Conservation (phyloP, 2,797 vertebrate species). For the Rhinatrema bivittatum region DNA sequence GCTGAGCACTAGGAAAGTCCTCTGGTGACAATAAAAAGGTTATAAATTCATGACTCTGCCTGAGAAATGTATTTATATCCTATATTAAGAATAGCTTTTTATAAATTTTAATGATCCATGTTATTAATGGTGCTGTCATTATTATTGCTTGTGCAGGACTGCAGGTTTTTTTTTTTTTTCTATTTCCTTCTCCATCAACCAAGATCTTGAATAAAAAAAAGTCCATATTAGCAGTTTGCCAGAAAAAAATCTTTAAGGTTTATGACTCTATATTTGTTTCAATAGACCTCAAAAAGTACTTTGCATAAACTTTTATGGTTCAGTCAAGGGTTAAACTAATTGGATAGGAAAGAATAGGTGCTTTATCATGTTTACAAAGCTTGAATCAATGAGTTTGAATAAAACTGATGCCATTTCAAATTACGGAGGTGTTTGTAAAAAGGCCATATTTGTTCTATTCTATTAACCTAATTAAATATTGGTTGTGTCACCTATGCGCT, state of each 20-base stretch:
- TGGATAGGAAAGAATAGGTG: slow-evolving; percentile 48
- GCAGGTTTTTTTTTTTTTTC: slow-evolving; percentile 20
- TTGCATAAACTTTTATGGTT: slow-evolving; percentile 53
- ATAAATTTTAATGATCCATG: slow-evolving; percentile 85
- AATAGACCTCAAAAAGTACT: slow-evolving; percentile 31
- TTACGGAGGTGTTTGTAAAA: no score
- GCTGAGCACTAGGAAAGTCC: slow-evolving; percentile 52
- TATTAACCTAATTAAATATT: no score
- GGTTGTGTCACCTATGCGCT: no score
- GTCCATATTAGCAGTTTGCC: slow-evolving; percentile 47
- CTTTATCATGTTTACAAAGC: slow-evolving; percentile 43
- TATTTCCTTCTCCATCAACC: slow-evolving; percentile 48
- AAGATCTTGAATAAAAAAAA: slow-evolving; percentile 38
- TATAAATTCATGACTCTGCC: slow-evolving; percentile 75
- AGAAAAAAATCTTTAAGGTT: slow-evolving; percentile 40
- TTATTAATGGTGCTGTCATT: slow-evolving; percentile 78
- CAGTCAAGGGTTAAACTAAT: slow-evolving; percentile 42
- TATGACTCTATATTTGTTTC: slow-evolving; percentile 56
- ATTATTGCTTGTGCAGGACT: slow-evolving; percentile 47
- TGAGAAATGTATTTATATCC: slow-evolving; percentile 74
- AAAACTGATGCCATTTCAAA: slow-evolving; percentile 28
- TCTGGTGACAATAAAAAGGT: slow-evolving; percentile 74
- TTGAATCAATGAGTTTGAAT: slow-evolving; percentile 22
- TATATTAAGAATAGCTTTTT: slow-evolving; percentile 79
- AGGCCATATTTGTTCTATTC: no score